A percentile compares a stretch with the other conserved stretches of the same genome.
phyloP scores from a whole-genome alignment of 2,113 vertebrate genomes.

The Campylomormyrus tamandua region DNA sequence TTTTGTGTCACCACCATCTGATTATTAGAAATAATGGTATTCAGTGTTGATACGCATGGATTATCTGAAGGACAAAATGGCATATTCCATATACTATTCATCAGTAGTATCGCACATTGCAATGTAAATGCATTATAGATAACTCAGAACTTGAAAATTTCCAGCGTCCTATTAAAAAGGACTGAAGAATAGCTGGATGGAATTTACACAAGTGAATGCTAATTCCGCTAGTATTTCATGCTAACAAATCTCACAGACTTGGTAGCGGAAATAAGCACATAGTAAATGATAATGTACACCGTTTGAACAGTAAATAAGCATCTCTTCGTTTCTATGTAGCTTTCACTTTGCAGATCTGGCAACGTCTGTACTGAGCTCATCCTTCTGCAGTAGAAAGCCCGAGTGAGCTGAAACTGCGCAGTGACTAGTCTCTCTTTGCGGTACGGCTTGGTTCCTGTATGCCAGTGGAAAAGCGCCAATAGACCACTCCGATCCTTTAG shows the following conservation, averaged over 20 bases:
- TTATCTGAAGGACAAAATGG: too few relatives aligned
- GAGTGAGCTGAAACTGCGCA: not conserved
- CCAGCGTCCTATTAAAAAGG: too few relatives aligned
- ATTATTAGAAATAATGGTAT: too few relatives aligned
- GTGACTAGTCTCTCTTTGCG: not conserved
- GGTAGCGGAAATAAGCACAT: not conserved
- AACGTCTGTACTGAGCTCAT: not conserved
- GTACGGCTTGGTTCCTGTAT: not conserved
- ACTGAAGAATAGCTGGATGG: too few relatives aligned
- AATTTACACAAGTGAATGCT: not conserved
- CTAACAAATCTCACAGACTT: not conserved
- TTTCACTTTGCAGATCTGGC: not conserved
- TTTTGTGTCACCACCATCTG: too few relatives aligned
- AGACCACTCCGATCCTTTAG: not conserved
- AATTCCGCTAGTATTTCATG: not conserved
- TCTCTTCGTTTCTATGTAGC: not conserved
- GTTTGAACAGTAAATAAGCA: not conserved
- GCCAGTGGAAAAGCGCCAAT: not conserved
- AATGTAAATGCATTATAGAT: too few relatives aligned
- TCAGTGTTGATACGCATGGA: too few relatives aligned
- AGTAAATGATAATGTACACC: not conserved
- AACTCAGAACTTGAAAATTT: too few relatives aligned
- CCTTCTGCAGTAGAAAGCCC: not conserved
- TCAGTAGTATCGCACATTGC: too few relatives aligned
- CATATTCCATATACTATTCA: too few relatives aligned